phyloP scores from a whole-genome alignment of 2,113 vertebrate genomes.

The Microtus ochrogaster region DNA sequence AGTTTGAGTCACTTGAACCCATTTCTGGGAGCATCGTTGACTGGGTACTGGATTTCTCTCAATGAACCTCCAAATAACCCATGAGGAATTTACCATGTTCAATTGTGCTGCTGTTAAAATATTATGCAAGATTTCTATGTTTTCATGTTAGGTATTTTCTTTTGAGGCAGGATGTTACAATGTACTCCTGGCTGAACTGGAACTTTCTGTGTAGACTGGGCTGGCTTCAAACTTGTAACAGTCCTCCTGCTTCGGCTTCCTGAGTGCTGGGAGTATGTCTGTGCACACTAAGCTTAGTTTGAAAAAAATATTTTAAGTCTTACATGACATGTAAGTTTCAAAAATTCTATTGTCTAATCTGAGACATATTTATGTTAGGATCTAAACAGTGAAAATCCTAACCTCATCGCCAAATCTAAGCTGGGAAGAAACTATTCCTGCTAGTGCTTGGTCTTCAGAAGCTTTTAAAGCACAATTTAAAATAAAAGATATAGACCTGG shows the following conservation, averaged over 20 bases:
- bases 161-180: neutral
- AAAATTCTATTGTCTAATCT: neutral
- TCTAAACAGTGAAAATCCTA: slow-evolving; percentile 69
- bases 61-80: neutral
- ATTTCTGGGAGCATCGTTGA: slow-evolving; percentile 12
- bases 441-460: neutral
- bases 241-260: neutral
- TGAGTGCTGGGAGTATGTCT: neutral
- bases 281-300: neutral
- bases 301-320: slow-evolving; percentile 48
- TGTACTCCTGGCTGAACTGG: too few species aligned
- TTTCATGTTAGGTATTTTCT: neutral
- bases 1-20: neutral
- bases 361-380: slow-evolving; percentile 13
- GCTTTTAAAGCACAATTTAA: neutral
- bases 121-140: neutral
- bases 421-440: slow-evolving; percentile 51
- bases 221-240: neutral
- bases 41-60: neutral
- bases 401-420: slow-evolving; percentile 70
- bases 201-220: neutral
- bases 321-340: slow-evolving; percentile 64
- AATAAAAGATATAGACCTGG: neutral
- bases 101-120: neutral
- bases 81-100: neutral